Base-by-base conservation (phyloP, 2,113 vertebrate genomes). In the Phaethon lepturus region DNA sequence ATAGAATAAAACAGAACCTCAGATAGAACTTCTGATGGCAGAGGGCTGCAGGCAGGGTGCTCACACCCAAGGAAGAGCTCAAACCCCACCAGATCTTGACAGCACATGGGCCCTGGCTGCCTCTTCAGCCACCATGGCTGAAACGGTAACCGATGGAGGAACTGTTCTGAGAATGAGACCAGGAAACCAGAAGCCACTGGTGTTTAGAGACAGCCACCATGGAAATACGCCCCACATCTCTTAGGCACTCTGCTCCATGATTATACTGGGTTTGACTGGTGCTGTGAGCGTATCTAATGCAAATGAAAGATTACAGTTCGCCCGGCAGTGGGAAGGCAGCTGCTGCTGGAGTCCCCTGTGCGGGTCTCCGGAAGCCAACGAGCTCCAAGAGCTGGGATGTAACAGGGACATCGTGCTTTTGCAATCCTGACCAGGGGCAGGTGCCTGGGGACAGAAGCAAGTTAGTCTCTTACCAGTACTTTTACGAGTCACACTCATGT, bases 81-180 rank as follows among this genome's bases (percentile, higher is more conserved):
- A 63, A 26, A 64, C 23, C 64, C 53, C 0, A 0, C 7, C 35
- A 31, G 53, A 24, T 14, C 62, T 19, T 1, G 0, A 18, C 45
- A 45, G 58, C 38, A 24, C 4, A 0, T 2, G 44, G 24, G 12
- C n/a, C 66, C 60, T 18, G 45, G 55, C 75, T n/a, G 73, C 62
- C 33, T 38, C 71, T 26, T 25, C 16, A 13, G 60, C 60, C 14
- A 9, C n/a, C 17, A 7, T 0, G 0, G 47, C 40, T 25, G 42
- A n/a, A 68, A n/a, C 8, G 3, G 45, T 0, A 1, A 38, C 53
- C 0, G 0, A 14, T 0, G 2, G 45, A 80, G n/a, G 56, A 86
- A 26, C 22, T 3, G 12, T 53, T 50, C 47, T 17, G 63, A 63
- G 15, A 67, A 26, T 0, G 0, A 60, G 47, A 67, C 11, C 52